Evolutionary conservation across 2,113 vertebrate genomes (phyloP).

Genomic region (Plectropomus leopardus): DNA sequence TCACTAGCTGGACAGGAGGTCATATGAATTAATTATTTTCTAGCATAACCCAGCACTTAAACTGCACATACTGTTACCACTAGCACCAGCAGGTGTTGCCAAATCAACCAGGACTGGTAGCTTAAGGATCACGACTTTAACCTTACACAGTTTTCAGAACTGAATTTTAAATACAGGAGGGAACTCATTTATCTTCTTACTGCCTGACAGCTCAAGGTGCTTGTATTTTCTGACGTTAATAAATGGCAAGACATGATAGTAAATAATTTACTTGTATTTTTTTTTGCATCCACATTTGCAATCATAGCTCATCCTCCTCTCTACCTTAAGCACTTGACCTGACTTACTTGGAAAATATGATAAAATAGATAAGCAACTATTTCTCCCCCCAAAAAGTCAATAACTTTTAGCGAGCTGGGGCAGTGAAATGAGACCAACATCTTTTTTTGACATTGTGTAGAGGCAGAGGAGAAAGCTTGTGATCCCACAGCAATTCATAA

Average conservation of each 20-base stretch:
- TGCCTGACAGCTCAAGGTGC: not conserved
- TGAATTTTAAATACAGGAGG: not conserved
- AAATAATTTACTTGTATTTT: slow-evolving; percentile 8
- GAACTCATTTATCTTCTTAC: not conserved
- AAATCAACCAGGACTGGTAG: not conserved
- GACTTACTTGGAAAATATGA: not conserved
- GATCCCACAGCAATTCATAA: not conserved
- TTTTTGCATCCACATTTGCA: not conserved
- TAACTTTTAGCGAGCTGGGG: not conserved
- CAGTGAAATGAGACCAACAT: slow-evolving; percentile 9
- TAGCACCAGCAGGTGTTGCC: too few species aligned
- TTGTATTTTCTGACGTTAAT: not conserved
- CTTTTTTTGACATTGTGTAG: not conserved
- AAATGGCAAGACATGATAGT: not conserved
- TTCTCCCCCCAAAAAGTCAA: slow-evolving; percentile 1
- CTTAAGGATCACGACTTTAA: not conserved
- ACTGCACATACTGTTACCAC: too few species aligned
- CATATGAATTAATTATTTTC: too few species aligned
- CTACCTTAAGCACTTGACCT: slow-evolving; percentile 4
- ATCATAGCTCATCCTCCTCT: not conserved
- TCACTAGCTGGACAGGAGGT: too few species aligned
- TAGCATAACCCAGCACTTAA: too few species aligned
- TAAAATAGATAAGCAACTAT: not conserved
- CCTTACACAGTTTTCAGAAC: not conserved
- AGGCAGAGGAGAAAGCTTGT: not conserved